Evolutionary conservation across 92 coral and sea anemone species (phyloP).

Genomic region (Paramuricea clavata): DNA sequence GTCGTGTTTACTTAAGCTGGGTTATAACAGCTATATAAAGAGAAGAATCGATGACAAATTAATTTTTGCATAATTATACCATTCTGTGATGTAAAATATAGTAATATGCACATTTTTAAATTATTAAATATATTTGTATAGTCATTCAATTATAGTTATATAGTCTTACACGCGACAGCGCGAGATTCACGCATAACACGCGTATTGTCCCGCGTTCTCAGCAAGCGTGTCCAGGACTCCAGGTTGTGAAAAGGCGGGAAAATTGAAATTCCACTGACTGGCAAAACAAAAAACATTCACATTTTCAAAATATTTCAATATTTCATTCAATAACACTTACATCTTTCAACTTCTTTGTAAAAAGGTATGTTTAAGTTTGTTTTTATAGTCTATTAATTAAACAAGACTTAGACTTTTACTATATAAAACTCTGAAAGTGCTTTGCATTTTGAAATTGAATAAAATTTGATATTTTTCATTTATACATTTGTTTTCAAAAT

Average conservation of each 20-base stretch:
- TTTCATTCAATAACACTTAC: background rate
- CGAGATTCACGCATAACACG: constrained; percentile 21
- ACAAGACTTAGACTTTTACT: no score
- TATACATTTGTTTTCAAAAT: no score
- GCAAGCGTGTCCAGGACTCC: background rate
- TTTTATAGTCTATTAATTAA: background rate
- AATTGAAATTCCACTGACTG: background rate
- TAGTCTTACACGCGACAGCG: background rate
- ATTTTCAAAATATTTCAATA: background rate
- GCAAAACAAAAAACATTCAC: background rate
- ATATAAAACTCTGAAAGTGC: no score
- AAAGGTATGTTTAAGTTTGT: background rate
- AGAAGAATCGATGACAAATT: no score
- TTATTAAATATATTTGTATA: no score
- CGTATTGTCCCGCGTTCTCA: constrained; percentile 15
- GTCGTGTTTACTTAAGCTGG: no score
- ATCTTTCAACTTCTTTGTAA: background rate
- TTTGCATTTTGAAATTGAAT: no score
- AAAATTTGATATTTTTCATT: no score
- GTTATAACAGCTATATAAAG: no score
- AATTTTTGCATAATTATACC: background rate
- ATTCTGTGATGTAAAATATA: no score
- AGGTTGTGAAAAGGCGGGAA: constrained; percentile 47
- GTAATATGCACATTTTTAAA: no score
- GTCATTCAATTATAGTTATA: background rate